Conservation (phyloP, 2,888 invertebrate genomes). For the Clivina fossor region DNA sequence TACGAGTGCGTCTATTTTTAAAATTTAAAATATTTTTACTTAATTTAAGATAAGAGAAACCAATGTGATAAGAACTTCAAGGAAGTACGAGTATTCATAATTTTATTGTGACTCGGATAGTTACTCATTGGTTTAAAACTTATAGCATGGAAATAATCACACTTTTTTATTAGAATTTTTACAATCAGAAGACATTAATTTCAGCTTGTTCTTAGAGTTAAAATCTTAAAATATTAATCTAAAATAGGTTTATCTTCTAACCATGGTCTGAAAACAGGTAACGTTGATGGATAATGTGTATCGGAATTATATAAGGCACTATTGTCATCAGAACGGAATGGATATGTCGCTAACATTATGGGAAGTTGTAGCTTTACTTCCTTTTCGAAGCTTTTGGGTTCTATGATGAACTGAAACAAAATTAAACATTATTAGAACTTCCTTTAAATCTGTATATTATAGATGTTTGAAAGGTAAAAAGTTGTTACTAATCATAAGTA, state of each 20-base stretch:
- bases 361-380: conserved; percentile 90
- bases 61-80: too few species aligned
- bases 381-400: conserved; percentile 88
- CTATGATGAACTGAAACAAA: conserved; percentile 75
- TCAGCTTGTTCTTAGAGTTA: conserved; percentile 13
- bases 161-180: too few species aligned
- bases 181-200: conserved; percentile 12
- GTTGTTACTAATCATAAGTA: too few species aligned
- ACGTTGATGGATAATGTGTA: conserved; percentile 89
- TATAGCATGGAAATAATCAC: too few species aligned
- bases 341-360: conserved; percentile 89
- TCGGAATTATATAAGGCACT: conserved; percentile 71
- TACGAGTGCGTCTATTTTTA: too few species aligned
- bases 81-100: too few species aligned
- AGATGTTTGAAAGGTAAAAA: too few species aligned
- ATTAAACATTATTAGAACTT: neutral
- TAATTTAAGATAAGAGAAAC: too few species aligned
- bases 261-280: conserved; percentile 91
- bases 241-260: conserved; percentile 68
- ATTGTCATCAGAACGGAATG: conserved; percentile 69
- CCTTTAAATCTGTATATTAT: too few species aligned
- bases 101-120: too few species aligned
- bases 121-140: too few species aligned
- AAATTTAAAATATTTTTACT: too few species aligned
- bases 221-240: conserved; percentile 42